Conservation (phyloP, 1,140 invertebrate genomes). For the Hermatobates lingyangjiaoensis region DNA sequence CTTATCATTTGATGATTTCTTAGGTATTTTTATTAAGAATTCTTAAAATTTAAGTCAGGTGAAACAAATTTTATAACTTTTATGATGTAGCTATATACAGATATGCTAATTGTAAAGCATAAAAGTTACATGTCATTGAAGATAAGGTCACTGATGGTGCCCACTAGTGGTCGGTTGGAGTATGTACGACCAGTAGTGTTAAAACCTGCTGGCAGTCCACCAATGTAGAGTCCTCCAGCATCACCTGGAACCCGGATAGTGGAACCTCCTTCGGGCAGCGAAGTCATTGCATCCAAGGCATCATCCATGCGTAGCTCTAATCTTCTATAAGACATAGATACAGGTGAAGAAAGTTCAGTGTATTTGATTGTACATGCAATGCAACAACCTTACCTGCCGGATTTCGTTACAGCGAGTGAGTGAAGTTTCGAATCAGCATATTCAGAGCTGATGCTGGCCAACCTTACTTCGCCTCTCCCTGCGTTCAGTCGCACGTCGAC, state of each 20-base stretch:
- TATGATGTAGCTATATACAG: background rate
- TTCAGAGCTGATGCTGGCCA: slow-evolving; percentile 18
- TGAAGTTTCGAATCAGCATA: slow-evolving; percentile 29
- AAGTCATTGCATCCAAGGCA: slow-evolving; percentile 12
- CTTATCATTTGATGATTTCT: too few species aligned
- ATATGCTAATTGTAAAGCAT: background rate
- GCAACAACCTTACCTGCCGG: slow-evolving; percentile 23
- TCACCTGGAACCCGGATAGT: slow-evolving; percentile 30
- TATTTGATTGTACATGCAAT: too few species aligned
- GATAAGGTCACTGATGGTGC: slow-evolving; percentile 60
- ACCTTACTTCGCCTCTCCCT: slow-evolving; percentile 37
- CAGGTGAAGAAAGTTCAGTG: too few species aligned
- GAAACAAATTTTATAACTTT: slow-evolving; percentile 3
- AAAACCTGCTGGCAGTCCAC: slow-evolving; percentile 30
- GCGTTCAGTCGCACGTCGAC: slow-evolving; percentile 45
- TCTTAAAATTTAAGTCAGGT: too few species aligned
- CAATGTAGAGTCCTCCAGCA: slow-evolving; percentile 26
- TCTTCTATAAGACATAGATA: slow-evolving; percentile 22
- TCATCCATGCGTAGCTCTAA: slow-evolving; percentile 51
- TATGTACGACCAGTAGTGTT: slow-evolving; percentile 32
- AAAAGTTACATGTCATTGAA: slow-evolving; percentile 51
- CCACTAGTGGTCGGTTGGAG: slow-evolving; percentile 34
- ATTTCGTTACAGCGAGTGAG: slow-evolving; percentile 28
- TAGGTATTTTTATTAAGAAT: too few species aligned
- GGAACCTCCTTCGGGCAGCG: slow-evolving; percentile 26